Base-by-base conservation (phyloP, 2,888 invertebrate species). In the Emmelina monodactyla region DNA sequence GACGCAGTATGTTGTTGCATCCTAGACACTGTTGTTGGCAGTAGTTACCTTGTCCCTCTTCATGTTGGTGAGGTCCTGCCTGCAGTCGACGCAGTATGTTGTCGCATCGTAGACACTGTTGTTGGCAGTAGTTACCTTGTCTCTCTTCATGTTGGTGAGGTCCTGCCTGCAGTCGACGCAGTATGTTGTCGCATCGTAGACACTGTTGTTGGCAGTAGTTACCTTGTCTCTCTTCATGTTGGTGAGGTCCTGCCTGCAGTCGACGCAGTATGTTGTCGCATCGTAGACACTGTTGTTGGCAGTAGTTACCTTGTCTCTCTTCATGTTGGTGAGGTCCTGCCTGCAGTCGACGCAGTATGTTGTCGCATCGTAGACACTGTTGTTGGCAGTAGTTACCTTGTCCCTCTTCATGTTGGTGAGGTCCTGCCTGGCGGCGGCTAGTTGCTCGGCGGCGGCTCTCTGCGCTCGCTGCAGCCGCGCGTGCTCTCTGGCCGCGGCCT, bases 361-460 rank as follows among this genome's bases (percentile, higher is more conserved):
- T n/a, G n/a, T n/a, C n/a, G n/a, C n/a, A n/a, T n/a, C n/a, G n/a
- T n/a, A n/a, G n/a, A n/a, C n/a, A n/a, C n/a, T n/a, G n/a, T n/a
- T n/a, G n/a, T n/a, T n/a, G n/a, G n/a, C n/a, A n/a, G n/a, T n/a
- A n/a, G n/a, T n/a, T 2, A 84, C 91, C 67, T 91, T 91, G 63
- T 97, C 96, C 16, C 96, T 79, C 76, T 97, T 97, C 11, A 95
- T 94, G 48, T 87, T 88, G 55, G 84, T 83, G 43, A 97, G 94
- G 49, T 89, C 88, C 5, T 83, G 82, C 51, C 91, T 87, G 30
- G 97, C 72, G 47, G 91, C 88, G 45, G 83, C 75, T 31, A 97
- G 80, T 70, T 97, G 96, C 41, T 91, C 91, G 67, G 96, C 95
- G 58, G 97, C 96, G 55, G 94, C 92, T 43, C 88, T 85, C 62